Evolutionary conservation across 1,140 invertebrate genomes (phyloP), one percentile per base, ranked within the genome.

Genomic region (Drosophila serrata): DNA sequence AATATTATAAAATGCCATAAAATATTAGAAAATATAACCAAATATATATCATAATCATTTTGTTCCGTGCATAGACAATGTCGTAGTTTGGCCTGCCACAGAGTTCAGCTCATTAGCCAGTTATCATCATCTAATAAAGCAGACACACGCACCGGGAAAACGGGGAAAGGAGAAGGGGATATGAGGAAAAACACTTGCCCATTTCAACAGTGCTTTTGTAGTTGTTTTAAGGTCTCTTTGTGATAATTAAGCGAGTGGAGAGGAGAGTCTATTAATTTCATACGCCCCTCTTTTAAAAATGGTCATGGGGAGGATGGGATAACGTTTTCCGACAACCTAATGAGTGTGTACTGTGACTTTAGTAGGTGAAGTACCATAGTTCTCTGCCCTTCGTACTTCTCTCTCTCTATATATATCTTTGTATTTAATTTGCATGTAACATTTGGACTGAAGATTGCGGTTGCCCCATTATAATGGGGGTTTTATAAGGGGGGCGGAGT

Each of bases 91-190:
- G 67, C 77, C 77, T 84, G 73, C 75, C 77, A 73, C 77, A 62
- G 63, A 81, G 82, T 86, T 59, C 82, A 90, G 75, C 85, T 88
- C 85, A 88, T 88, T 88, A 88, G 85, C 85, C 81, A 85, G 85
- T 90, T 88, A 88, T 88, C 85, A 88, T 90, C 85, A 88, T 79
- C 85, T 88, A 90, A 88, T 88, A 88, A 88, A 88, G 85, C 74
- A 70, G 56, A 64, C 81, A 68, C 82, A 79, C 75, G 75, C 82
- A 82, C 74, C 40, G 55, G 57, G 33, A 29, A 55, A 39, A n/a
- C 19, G 46, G 51, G 33, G 11, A 48, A 39, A 3, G 43, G n/a
- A 19, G n/a, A 4, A 6, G 7, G 13, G 15, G 15, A 6, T 12
- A 7, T 22, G 15, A n/a, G 57, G 46, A 48, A 75, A 84, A 84